phyloP scores from a whole-genome alignment of 2,113 vertebrate species.

The Prunella himalayana region DNA sequence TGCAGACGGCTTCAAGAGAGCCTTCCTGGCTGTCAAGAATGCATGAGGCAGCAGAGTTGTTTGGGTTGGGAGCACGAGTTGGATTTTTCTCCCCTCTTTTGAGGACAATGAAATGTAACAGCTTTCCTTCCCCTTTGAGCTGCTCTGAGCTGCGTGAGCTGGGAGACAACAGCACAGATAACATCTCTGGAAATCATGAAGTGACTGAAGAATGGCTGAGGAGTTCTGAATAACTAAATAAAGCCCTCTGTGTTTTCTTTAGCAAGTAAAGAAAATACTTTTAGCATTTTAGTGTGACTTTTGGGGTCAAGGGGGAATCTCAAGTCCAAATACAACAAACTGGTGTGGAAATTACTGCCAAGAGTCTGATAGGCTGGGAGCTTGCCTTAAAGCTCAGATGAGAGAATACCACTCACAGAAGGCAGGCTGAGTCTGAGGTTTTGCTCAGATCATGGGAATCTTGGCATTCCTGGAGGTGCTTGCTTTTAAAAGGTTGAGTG shows the following conservation, averaged over 20 bases:
- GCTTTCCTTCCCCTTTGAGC: slow-evolving; percentile 24
- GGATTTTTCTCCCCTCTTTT: slow-evolving; percentile 39
- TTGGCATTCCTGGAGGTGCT: not conserved
- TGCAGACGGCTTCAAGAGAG: not conserved
- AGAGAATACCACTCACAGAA: not conserved
- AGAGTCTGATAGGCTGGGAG: slow-evolving; percentile 54
- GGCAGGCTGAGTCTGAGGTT: not conserved
- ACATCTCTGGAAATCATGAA: slow-evolving; percentile 64
- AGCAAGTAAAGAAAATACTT: slow-evolving; percentile 77
- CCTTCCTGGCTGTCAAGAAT: slow-evolving; percentile 48
- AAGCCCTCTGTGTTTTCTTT: slow-evolving; percentile 70
- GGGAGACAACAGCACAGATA: slow-evolving; percentile 57
- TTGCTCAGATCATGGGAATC: not conserved
- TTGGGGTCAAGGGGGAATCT: slow-evolving; percentile 64
- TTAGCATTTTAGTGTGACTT: slow-evolving; percentile 70
- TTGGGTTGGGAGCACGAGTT: slow-evolving; percentile 24
- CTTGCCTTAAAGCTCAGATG: slow-evolving; percentile 48
- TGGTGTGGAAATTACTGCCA: slow-evolving; percentile 53
- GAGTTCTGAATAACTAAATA: slow-evolving; percentile 65
- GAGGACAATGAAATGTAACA: slow-evolving; percentile 60
- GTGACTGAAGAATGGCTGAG: slow-evolving; percentile 50
- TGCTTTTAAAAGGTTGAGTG: not conserved
- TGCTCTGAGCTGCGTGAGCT: not conserved
- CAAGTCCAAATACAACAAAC: slow-evolving; percentile 71
- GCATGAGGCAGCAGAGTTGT: not conserved